Percentiles rank a stretch among this genome's conserved stretches.
These are phyloP conservation scores for Rhyacichthys aspro DNA, from an alignment of 2,797 vertebrate genomes.

Conservation along the genomic window DNA sequence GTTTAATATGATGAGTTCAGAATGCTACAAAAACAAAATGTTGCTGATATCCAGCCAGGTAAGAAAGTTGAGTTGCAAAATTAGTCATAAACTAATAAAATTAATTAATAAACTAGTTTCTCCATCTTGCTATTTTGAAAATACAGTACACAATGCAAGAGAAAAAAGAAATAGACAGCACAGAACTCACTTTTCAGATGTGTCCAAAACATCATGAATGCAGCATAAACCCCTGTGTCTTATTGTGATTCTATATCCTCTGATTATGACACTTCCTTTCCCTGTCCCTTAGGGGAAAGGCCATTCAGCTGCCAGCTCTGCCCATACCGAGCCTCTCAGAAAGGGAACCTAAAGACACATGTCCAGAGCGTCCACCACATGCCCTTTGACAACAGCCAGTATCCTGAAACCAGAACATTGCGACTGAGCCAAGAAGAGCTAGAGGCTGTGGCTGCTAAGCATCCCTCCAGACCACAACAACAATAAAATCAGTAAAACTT, in stretches of 20 bases:
- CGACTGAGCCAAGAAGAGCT: constrained; percentile 59
- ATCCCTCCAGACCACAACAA: constrained; percentile 35
- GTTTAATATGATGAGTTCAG: no score
- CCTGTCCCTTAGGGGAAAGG: constrained; percentile 84
- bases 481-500: not conserved
- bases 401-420: constrained; percentile 54
- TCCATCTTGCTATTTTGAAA: no score
- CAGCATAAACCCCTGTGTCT: not conserved
- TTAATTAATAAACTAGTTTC: no score
- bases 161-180: no score
- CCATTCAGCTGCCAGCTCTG: constrained; percentile 82
- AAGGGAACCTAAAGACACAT: constrained; percentile 87
- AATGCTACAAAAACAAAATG: no score
- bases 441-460: constrained; percentile 52
- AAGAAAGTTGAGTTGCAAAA: no score
- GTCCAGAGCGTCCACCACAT: constrained; percentile 76
- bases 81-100: no score
- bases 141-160: no score
- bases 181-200: no score
- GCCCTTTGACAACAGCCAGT: constrained; percentile 80
- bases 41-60: no score
- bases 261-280: constrained; percentile 15
- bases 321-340: constrained; percentile 88
- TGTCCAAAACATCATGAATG: not conserved
- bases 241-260: not conserved